Evolutionary conservation across 1,140 invertebrate species (phyloP).

Genomic region (Drosophila serrata): DNA sequence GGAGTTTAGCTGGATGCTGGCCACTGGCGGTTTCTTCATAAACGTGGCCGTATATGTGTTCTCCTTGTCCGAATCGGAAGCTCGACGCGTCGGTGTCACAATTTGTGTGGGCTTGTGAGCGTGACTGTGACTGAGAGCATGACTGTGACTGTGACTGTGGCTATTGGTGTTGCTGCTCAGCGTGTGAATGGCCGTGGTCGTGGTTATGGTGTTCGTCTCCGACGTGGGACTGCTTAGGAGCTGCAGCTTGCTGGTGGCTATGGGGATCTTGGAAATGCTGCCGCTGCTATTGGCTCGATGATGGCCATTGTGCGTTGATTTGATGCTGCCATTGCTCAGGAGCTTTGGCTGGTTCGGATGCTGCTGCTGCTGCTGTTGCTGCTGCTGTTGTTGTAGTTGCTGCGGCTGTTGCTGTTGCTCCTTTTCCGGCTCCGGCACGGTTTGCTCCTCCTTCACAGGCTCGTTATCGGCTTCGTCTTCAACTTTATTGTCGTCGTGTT

Average conservation of each 20-base stretch:
- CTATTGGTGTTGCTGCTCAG: slow-evolving; percentile 33
- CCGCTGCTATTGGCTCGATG: slow-evolving; percentile 39
- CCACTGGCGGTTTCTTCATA: slow-evolving; percentile 66
- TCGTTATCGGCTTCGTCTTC: slow-evolving; percentile 26
- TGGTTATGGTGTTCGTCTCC: slow-evolving; percentile 31
- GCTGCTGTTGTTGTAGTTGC: slow-evolving; percentile 33
- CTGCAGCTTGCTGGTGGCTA: slow-evolving; percentile 56
- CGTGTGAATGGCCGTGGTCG: slow-evolving; percentile 59
- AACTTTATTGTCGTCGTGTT: slow-evolving; percentile 51
- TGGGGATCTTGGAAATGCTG: slow-evolving; percentile 57
- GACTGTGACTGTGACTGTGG: slow-evolving; percentile 6
- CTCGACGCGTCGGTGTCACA: slow-evolving; percentile 71
- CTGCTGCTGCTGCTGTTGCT: slow-evolving; percentile 25
- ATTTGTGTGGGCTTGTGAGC: slow-evolving; percentile 62
- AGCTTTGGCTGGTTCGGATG: slow-evolving; percentile 18
- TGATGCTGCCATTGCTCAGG: slow-evolving; percentile 10
- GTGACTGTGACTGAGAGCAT: slow-evolving; percentile 2
- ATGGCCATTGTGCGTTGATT: slow-evolving; percentile 54
- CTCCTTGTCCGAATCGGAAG: slow-evolving; percentile 82
- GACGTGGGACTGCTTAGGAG: slow-evolving; percentile 28
- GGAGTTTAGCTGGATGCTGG: slow-evolving; percentile 62
- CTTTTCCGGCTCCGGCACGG: slow-evolving; percentile 29
- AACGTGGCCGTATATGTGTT: slow-evolving; percentile 80
- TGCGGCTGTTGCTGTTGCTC: slow-evolving; percentile 33
- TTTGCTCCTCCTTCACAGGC: slow-evolving; percentile 12